Evolutionary conservation across 2,888 invertebrate species (phyloP), one percentile per base, ranked within the genome.

Genomic region (Elysia crispata): DNA sequence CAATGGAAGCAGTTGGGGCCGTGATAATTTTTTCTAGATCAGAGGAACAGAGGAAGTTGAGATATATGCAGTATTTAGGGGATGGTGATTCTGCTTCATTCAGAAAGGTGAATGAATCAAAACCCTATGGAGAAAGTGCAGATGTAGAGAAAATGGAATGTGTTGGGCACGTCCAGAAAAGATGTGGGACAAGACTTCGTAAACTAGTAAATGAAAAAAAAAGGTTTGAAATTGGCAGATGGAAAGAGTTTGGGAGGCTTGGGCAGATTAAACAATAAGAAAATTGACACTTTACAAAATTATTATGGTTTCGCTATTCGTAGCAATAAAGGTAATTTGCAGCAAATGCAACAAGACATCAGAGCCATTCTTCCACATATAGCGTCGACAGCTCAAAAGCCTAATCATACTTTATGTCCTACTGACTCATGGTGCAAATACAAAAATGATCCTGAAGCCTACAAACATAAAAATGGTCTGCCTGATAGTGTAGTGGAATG

Each of bases 301-400:
- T 64, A 75, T 20, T 62, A 75, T 75, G 75, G 64, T 0, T 57
- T 57, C 23, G 75, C 75, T 6, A 75, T 75, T 20, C 54, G 75
- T n/a, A 15, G 23, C 11, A 75, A 75, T 20, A 62, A 60, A 13
- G 23, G 18, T 1, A 23, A 75, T 23, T 23, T 75, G 6, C 20
- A 54, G 67, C 67, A 67, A 25, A 67, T 67, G 67, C 67, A 67
- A 20, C 30, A 20, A 67, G 67, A 67, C 20, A 30, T 67, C 18
- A 67, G 20, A 20, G 25, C 67, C 6, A 31, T 67, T 5, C 67
- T 28, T 20, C 30, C 25, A 18, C 67, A 67, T 67, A 31, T 67
- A 28, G 67, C 67, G 8, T 67, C 67, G 20, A 13, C 67, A 20
- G 31, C 67, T 13, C 25, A 67, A 31, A 23, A 15, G 13, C 31